Base-by-base conservation (phyloP, 92 coral and sea anemone species). In the Parazoanthus darwini region DNA sequence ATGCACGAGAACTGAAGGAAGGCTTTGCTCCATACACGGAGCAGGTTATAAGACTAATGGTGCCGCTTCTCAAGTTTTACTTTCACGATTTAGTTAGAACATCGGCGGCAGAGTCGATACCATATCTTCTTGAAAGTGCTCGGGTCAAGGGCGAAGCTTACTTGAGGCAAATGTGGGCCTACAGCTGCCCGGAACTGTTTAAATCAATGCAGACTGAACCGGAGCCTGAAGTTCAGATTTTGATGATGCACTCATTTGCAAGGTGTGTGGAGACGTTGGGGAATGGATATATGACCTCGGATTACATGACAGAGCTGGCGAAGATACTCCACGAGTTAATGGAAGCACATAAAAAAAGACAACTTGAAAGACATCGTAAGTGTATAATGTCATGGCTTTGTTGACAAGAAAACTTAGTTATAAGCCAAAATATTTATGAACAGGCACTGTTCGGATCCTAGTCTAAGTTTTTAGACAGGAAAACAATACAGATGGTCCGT, bases 11-110 rank as follows among this genome's bases (percentile, higher is more conserved):
- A 86, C 96, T 97, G 73, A 97, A 97, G 77, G 97, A 96, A 72
- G 96, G 98, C 63, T 97, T 97, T 92, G 95, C 98, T 5, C 98
- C 98, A 0, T 97, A 97, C 91, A 89, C 98, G 1, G 98, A 97
- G 46, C 93, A 97, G 66, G 99, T 97, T 73, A 96, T 94, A 29
- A 95, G 93, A 72, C 92, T 97, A 33, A 97, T 97, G 99, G 98
- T 97, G 0, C 99, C 99, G 26, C 83, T 97, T 25, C 87, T 97
- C 26, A 97, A 97, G 86, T 97, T 97, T 86, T 97, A 97, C 91
- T 97, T 97, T 81, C 99, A 97, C 77, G 99, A 97, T 90, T 96
- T 97, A 36, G 99, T 97, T 59, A 96, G 99, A 78, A 94, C 99
- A 71, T 98, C 99, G 11, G 99, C 99, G 0, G 99, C 99, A 16